A percentile compares a stretch with the other conserved stretches of the same genome.
These are phyloP conservation scores for Orchestia grillus DNA, from an alignment of 1,140 invertebrate genomes.

Conservation along the genomic window DNA sequence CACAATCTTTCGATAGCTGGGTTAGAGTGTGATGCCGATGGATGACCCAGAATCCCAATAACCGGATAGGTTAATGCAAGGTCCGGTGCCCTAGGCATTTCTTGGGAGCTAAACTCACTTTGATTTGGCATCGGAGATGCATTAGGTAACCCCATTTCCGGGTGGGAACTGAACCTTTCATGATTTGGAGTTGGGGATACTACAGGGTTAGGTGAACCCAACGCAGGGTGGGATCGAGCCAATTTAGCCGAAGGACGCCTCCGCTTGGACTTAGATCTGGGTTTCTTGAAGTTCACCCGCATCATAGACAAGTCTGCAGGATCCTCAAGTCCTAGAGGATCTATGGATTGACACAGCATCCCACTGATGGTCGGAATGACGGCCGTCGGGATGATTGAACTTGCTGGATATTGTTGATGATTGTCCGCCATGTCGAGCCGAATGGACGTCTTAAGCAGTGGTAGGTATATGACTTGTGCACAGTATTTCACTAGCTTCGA, in stretches of 20 bases:
- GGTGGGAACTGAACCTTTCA: not conserved
- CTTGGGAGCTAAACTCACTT: not conserved
- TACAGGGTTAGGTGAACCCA: not conserved
- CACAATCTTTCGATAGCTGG: not conserved
- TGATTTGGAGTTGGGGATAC: not conserved
- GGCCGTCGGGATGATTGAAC: not conserved
- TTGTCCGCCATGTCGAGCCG: slow-evolving; percentile 23
- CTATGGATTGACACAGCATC: not conserved
- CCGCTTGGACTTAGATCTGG: not conserved
- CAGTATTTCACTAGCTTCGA: too few species aligned
- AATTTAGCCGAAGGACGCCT: not conserved
- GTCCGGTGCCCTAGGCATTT: not conserved
- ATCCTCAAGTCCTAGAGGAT: not conserved
- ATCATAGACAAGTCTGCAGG: not conserved
- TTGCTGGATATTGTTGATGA: not conserved
- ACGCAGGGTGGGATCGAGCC: not conserved
- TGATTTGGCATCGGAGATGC: not conserved
- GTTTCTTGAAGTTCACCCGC: not conserved
- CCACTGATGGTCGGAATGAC: slow-evolving; percentile 36
- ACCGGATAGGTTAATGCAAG: not conserved
- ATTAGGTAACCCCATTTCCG: not conserved
- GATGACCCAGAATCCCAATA: not conserved
- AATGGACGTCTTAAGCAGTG: too few species aligned
- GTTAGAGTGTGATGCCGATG: not conserved
- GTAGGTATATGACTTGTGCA: too few species aligned